These are phyloP conservation scores for Bubo scandiacus DNA, from an alignment of 2,113 vertebrate genomes.

Conservation along the genomic window DNA sequence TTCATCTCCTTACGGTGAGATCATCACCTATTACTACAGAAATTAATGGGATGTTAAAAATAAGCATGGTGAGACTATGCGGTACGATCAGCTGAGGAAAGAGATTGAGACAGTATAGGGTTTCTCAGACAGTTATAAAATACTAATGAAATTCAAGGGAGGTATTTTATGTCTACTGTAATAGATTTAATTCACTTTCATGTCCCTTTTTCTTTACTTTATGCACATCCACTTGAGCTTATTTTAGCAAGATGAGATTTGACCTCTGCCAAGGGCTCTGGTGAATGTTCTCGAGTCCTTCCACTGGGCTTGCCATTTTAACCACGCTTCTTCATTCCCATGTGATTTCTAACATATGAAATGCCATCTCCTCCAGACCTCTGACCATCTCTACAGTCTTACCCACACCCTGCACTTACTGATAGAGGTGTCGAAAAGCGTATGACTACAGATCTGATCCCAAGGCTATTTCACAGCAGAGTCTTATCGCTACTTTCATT, in stretches of 20 bases:
- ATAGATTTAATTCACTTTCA: neutral
- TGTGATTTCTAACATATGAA: neutral
- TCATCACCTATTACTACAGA: neutral
- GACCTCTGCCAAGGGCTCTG: neutral
- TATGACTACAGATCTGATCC: neutral
- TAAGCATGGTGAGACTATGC: neutral
- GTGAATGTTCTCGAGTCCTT: neutral
- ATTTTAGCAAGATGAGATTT: neutral
- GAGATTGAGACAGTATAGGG: fast-evolving
- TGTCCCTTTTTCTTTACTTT: neutral
- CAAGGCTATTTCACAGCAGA: neutral
- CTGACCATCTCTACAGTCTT: neutral
- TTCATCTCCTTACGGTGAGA: neutral
- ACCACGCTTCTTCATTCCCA: neutral
- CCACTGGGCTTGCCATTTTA: neutral
- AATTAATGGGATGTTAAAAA: neutral
- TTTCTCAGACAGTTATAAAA: neutral
- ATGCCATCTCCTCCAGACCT: neutral
- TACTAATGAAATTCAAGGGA: neutral
- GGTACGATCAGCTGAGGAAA: neutral
- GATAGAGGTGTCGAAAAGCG: neutral
- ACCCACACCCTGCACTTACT: neutral
- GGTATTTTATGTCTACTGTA: neutral
- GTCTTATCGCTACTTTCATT: neutral
- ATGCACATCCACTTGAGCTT: neutral